These are phyloP conservation scores for Heliconius congener DNA, from an alignment of 1,140 invertebrate species.

Conservation along the genomic window DNA sequence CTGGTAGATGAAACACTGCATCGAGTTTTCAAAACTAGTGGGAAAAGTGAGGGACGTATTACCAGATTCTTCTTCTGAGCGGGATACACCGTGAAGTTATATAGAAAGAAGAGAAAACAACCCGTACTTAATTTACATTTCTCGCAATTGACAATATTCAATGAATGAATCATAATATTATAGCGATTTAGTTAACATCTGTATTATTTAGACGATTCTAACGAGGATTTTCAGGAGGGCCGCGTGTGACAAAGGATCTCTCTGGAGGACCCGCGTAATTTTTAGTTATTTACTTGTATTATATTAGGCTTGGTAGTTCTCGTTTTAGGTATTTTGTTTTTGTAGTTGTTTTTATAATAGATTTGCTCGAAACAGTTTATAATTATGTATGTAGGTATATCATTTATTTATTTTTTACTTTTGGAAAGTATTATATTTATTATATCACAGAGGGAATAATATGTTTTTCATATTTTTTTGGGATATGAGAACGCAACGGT, in stretches of 20 bases:
- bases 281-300: neutral
- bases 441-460: no score
- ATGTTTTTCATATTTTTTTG: no score
- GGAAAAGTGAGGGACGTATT: no score
- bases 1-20: no score
- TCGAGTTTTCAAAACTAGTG: no score
- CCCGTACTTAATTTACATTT: neutral
- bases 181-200: neutral
- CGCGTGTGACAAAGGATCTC: slow-evolving; percentile 11
- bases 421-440: no score
- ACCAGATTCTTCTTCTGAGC: no score
- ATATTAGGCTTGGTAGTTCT: neutral
- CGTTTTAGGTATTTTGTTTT: neutral
- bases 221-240: slow-evolving; percentile 8
- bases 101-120: no score
- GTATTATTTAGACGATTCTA: neutral
- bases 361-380: neutral
- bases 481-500: no score
- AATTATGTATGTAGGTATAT: neutral
- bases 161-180: neutral
- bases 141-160: neutral
- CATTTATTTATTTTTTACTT: no score
- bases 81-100: no score
- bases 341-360: neutral
- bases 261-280: neutral